Evolutionary conservation across 2,113 vertebrate genomes (phyloP), one percentile per base, ranked within the genome.

Genomic region (Spilogale gracilis): DNA sequence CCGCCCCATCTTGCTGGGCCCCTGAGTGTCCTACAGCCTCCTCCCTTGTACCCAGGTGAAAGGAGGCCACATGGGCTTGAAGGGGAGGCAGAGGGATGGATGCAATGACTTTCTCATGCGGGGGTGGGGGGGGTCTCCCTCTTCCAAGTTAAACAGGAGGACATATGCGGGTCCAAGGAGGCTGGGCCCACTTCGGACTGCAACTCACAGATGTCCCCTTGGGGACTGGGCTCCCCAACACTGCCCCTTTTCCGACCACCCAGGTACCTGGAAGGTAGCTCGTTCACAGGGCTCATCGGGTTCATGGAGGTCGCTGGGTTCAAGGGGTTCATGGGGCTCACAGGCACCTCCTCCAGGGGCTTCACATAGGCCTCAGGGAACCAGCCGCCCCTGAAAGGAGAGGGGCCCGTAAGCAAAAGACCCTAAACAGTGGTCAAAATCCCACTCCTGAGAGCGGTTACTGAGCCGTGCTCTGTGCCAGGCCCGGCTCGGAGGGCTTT

Each of bases 351-450:
- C 65, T 98, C 99, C 82, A 99, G 6, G 43, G 99, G 98, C 83
- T 99, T 99, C 91, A 99, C 99, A 4, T 99, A 99, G 45, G 99
- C 99, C 96, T 99, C 99, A 0, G 99, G 99, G 96, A 99, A 99
- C 99, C 99, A 99, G 98, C 99, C 99, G 1, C 99, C 99, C 61
- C 99, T 99, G 98, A 9, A 9, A 79, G 76, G 93, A 95, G 92
- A 93, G 48, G 54, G 0, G 8, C 60, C 18, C 43, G 3, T 71
- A 12, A 45, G 67, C 54, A 27, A 30, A 38, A 23, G 3, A 58
- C 54, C 21, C 12, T 3, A 18, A 38, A 20, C 21, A 25, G 6
- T 1, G 58, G 50, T 13, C 80, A 58, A 9, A 23, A 18, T 6
- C 7, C 84, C 86, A 25, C 2, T 0, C 0, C 9, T 3, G 1